Evolutionary conservation across 2,888 invertebrate genomes (phyloP).

Genomic region (Tachina fera): DNA sequence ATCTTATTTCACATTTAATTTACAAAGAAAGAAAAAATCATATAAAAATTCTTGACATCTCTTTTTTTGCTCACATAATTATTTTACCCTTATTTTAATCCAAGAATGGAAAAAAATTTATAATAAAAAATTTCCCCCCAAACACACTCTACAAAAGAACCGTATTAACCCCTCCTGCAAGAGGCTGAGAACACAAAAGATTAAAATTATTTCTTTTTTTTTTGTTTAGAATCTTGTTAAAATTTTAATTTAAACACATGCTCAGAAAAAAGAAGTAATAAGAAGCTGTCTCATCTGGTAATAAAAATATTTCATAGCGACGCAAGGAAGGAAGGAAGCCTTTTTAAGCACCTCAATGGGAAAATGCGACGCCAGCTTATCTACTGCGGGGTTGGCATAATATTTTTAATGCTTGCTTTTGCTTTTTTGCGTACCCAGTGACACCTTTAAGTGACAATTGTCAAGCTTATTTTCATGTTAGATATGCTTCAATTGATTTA

Average conservation of each 20-base stretch:
- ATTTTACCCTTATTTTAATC: slow-evolving; percentile 62
- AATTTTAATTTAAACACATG: slow-evolving; percentile 65
- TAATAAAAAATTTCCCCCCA: slow-evolving; percentile 44
- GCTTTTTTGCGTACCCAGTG: slow-evolving; percentile 32
- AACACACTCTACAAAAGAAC: slow-evolving; percentile 22
- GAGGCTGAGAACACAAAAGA: slow-evolving; percentile 61
- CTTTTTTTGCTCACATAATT: slow-evolving; percentile 21
- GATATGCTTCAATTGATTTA: slow-evolving; percentile 68
- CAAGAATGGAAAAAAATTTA: slow-evolving; percentile 24
- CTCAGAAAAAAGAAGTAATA: slow-evolving; percentile 19
- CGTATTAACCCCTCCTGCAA: slow-evolving; percentile 37
- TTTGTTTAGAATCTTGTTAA: slow-evolving; percentile 49
- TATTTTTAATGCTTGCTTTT: slow-evolving; percentile 29
- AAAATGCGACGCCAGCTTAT: slow-evolving; percentile 10
- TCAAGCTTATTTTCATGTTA: slow-evolving; percentile 70
- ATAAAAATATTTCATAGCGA: slow-evolving; percentile 43
- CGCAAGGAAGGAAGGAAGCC: slow-evolving; percentile 8
- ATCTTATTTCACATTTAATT: slow-evolving; percentile 12
- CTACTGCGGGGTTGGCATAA: background rate
- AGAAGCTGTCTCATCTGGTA: slow-evolving; percentile 54
- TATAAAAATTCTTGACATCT: slow-evolving; percentile 29
- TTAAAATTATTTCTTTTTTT: slow-evolving; percentile 62
- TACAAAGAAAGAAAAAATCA: background rate
- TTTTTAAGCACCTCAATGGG: background rate
- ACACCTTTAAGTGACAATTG: slow-evolving; percentile 70